Evolutionary conservation across 2,797 vertebrate genomes (phyloP), one percentile per base, ranked within the genome.

Genomic region (Euthynnus affinis): DNA sequence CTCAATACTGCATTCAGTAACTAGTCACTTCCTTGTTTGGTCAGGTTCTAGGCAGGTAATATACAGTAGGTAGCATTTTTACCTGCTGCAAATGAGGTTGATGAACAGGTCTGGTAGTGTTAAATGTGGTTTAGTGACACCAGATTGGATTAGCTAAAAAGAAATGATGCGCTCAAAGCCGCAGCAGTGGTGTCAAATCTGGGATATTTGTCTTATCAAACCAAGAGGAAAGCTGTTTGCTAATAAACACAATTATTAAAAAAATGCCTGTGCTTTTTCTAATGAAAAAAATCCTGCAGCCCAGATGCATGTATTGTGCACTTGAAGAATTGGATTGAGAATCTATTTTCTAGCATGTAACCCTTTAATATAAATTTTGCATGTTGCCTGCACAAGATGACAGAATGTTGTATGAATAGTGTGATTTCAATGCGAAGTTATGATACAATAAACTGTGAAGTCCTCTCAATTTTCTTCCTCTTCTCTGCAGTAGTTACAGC

Each of bases 401-500:
- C 44, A 66, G n/a, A 17, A 32, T 61, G 34, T 42, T 77, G 42
- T 53, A 51, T 62, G 61, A 81, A 81, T 29, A 70, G 25, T 72
- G 37, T 60, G 15, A 71, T 64, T 32, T 17, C 25, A 20, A 14
- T 66, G 56, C 73, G 23, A 72, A 67, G 74, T 82, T 63, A 44
- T 51, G 52, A 68, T 59, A 37, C 71, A 76, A 86, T 15, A 74
- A 69, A 62, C 60, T 60, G 73, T 55, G 60, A 52, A 62, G 18
- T 78, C 65, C 46, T 77, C 64, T 71, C 56, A 55, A 51, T 64
- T 18, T 3, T 63, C 52, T 6, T 44, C 49, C 88, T 63, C 52
- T 6, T 44, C 53, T 89, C 70, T 83, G 72, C 76, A 66, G 70
- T 56, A 52, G 68, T 49, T 81, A 3, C n/a, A 18, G 44, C 62